Percentiles rank a stretch among this genome's conserved stretches.
Evolutionary conservation across 2,888 invertebrate species (phyloP).

Genomic region (Drosophila engyochracea): DNA sequence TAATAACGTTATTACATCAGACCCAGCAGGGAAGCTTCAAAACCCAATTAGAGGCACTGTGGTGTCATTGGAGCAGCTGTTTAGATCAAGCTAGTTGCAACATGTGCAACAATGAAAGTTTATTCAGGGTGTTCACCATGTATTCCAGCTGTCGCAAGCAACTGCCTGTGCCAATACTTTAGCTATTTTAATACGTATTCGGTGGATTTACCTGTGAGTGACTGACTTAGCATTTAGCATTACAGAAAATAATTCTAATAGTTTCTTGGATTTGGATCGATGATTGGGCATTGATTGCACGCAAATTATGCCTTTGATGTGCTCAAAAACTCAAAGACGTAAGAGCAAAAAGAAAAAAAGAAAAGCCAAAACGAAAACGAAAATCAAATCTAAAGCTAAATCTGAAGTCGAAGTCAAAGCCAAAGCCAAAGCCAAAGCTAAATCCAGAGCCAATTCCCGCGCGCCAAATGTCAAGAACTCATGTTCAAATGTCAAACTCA

Average conservation of each 20-base stretch:
- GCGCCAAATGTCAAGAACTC: conserved; percentile 81
- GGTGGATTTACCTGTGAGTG: no score
- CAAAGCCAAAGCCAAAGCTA: conserved; percentile 6
- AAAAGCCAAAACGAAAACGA: background rate
- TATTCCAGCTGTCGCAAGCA: background rate
- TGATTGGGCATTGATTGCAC: conserved; percentile 14
- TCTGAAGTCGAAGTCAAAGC: conserved; percentile 7
- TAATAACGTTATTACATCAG: background rate
- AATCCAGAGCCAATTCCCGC: conserved; percentile 53
- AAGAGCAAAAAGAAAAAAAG: conserved; percentile 5
- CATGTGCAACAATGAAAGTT: background rate
- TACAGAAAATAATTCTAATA: background rate
- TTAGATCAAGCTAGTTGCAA: background rate
- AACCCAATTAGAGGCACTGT: no score
- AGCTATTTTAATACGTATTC: background rate
- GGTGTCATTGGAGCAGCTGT: no score
- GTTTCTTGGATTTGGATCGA: conserved; percentile 11
- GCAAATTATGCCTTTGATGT: background rate
- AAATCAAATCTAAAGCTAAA: conserved; percentile 5
- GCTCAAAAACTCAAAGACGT: background rate
- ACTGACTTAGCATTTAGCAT: background rate
- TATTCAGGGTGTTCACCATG: background rate
- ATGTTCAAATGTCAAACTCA: conserved; percentile 83
- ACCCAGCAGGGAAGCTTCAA: background rate
- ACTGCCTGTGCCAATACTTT: background rate